Base-by-base conservation (phyloP, 1,140 invertebrate species). In the Brachystomella parvula region DNA sequence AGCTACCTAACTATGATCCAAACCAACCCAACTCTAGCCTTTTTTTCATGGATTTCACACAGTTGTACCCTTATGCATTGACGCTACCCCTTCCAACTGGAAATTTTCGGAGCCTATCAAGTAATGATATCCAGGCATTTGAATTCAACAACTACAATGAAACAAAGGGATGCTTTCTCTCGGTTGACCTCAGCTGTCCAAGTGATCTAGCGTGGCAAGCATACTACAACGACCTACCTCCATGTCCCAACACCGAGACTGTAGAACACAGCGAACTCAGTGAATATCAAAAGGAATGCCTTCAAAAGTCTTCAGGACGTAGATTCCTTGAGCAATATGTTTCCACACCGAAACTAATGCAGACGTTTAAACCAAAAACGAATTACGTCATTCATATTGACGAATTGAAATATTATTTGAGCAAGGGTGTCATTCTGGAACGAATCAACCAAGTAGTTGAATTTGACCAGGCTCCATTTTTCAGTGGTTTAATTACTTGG, bases 381-480 rank as follows among this genome's bases (percentile, higher is more conserved):
- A 53, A 53, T 24, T 53, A 53, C 24, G 24, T 53, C 24, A 6
- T 9, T 24, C 12, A 53, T 24, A 12, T 17, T 53, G 12, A 19
- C 6, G 49, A 53, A 24, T 26, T 53, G 6, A 26, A 53, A 53
- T 53, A 17, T 53, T 53, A 53, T 53, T 24, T 53, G 9, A 6
- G 6, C 12, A 15, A 53, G 24, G 49, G 49, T 6, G 6, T 53
- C 3, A 53, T 53, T 53, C 24, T 53, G 24, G 24, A 53, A 24
- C 24, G 12, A 53, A 53, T 53, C 24, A 53, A 53, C 21, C 6
- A 53, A 53, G 49, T 53, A 15, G 49, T 53, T 19, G 49, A 53
- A 53, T 53, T 53, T 24, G 49, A 53, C 24, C 49, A 53, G 24
- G 49, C 49, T 6, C 49, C 49, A 53, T 19, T 53, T 24, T 53